Evolutionary conservation across 2,113 vertebrate species (phyloP).

Genomic region (Naja naja): DNA sequence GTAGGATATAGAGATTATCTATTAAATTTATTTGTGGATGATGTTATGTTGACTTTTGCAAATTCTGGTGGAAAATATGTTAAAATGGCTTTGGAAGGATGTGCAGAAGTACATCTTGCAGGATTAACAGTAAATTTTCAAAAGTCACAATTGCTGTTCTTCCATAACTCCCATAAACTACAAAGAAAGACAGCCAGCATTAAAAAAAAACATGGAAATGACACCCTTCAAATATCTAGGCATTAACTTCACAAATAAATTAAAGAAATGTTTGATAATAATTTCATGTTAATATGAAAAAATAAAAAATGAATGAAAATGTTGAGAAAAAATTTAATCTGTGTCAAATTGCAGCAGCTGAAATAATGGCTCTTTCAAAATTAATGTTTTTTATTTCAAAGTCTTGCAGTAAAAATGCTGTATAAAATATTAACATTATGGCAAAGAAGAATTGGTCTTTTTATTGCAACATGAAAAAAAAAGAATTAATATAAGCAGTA

Average conservation of each 20-base stretch:
- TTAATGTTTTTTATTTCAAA: neutral
- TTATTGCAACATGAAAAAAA: neutral
- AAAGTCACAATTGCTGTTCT: neutral
- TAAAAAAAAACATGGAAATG: neutral
- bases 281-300: neutral
- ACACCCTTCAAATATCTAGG: neutral
- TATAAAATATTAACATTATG: neutral
- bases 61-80: neutral
- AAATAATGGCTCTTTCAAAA: neutral
- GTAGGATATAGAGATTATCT: neutral
- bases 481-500: neutral
- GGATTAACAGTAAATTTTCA: neutral
- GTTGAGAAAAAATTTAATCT: neutral
- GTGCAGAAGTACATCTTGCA: neutral
- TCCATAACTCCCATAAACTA: neutral
- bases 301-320: neutral
- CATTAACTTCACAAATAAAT: neutral
- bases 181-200: neutral
- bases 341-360: neutral
- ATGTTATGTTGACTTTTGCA: neutral
- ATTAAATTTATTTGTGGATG: neutral
- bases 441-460: neutral
- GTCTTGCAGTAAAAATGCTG: neutral
- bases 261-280: neutral
- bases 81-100: neutral